Evolutionary conservation across 2,888 invertebrate species (phyloP).

Genomic region (Ypsolopha scabrella): DNA sequence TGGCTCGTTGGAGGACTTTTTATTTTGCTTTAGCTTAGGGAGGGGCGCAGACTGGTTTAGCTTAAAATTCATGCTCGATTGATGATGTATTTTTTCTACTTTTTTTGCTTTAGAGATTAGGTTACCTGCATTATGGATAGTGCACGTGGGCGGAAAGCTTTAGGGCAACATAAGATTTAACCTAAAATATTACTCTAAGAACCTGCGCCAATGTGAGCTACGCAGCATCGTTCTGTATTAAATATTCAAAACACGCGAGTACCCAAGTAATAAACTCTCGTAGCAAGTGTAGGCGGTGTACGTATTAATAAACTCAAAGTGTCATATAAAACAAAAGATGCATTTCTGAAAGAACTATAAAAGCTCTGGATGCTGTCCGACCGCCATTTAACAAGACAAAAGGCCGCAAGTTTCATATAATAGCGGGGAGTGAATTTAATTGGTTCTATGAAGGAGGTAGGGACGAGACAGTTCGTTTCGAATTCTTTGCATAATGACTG

Average conservation of each 20-base stretch:
- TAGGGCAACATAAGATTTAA: no score
- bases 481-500: conserved; percentile 23
- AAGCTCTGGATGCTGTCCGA: no score
- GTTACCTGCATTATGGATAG: not conserved
- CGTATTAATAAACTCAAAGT: no score
- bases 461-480: not conserved
- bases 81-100: not conserved
- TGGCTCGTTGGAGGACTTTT: not conserved
- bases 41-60: not conserved
- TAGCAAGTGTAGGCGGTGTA: no score
- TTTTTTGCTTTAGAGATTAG: not conserved
- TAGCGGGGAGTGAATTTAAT: not conserved
- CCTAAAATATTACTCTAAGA: no score
- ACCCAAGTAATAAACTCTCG: no score
- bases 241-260: no score
- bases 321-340: no score
- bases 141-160: no score
- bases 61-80: not conserved
- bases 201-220: no score
- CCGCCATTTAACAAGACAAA: not conserved
- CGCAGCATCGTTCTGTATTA: no score
- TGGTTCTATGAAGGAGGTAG: not conserved
- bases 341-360: no score
- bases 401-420: not conserved
- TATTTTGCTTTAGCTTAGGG: not conserved